Percentiles rank a stretch among this genome's conserved stretches.
Evolutionary conservation across 2,797 vertebrate species (phyloP).

Genomic region (Premnoplex brunnescens): DNA sequence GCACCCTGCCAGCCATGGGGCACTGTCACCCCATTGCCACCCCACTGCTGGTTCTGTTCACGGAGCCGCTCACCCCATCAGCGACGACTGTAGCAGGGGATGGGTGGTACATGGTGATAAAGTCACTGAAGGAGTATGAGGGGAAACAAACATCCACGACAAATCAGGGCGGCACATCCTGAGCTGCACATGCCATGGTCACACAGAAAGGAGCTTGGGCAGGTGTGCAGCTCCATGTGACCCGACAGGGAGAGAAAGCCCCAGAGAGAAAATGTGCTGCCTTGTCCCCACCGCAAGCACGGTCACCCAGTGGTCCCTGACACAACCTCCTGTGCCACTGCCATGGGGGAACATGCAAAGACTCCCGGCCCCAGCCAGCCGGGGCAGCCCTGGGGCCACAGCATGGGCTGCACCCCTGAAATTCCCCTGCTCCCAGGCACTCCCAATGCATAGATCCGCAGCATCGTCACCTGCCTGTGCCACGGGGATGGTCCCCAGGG

Average conservation of each 20-base stretch:
- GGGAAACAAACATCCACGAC: accelerated
- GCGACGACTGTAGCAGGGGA: accelerated
- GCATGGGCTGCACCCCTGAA: background rate
- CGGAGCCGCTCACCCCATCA: background rate
- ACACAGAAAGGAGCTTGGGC: background rate
- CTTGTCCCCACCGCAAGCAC: background rate
- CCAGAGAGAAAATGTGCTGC: accelerated
- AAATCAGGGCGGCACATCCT: background rate
- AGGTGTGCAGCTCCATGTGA: accelerated
- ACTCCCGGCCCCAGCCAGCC: background rate
- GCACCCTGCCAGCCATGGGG: accelerated
- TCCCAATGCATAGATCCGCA: background rate
- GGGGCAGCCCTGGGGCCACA: accelerated
- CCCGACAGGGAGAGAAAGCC: background rate
- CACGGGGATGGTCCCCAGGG: accelerated
- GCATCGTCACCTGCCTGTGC: background rate
- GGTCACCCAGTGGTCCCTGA: accelerated
- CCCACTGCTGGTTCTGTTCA: accelerated
- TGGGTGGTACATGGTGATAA: background rate
- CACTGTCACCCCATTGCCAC: background rate
- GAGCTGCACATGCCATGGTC: accelerated
- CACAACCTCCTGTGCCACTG: accelerated
- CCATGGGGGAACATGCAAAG: background rate
- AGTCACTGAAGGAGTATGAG: background rate
- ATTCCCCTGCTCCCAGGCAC: accelerated